phyloP scores from a whole-genome alignment of 2,113 vertebrate species.

The Paratilapia polleni region DNA sequence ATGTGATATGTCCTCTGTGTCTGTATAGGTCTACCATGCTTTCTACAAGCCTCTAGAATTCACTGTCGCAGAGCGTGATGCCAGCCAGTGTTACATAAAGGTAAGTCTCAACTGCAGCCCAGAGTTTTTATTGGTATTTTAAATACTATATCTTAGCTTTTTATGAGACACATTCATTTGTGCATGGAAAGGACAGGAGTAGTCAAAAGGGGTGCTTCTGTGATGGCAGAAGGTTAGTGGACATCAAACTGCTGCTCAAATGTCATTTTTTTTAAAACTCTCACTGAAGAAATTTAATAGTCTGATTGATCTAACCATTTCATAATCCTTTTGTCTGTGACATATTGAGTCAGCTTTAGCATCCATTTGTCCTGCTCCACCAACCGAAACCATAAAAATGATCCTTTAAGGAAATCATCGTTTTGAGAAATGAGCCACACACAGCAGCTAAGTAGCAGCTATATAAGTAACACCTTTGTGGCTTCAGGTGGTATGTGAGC shows the following conservation, averaged over 20 bases:
- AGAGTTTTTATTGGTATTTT: background rate
- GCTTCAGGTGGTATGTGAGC: conserved; percentile 90
- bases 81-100: conserved; percentile 93
- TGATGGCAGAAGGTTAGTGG: background rate
- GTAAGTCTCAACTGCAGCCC: conserved; percentile 65
- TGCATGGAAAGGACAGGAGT: background rate
- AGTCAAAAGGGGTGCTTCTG: background rate
- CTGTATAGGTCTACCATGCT: conserved; percentile 89
- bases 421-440: background rate
- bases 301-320: background rate
- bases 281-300: background rate
- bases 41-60: conserved; percentile 97
- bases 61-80: conserved; percentile 86
- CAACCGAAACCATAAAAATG: background rate
- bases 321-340: background rate
- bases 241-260: background rate
- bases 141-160: background rate
- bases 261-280: background rate
- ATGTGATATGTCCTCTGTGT: background rate
- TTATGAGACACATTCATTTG: background rate
- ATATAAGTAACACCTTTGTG: background rate
- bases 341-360: background rate
- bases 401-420: background rate
- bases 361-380: background rate
- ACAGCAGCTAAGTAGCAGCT: background rate